These are phyloP conservation scores for Amphibalanus amphitrite DNA, from an alignment of 1,140 invertebrate genomes.

Conservation along the genomic window DNA sequence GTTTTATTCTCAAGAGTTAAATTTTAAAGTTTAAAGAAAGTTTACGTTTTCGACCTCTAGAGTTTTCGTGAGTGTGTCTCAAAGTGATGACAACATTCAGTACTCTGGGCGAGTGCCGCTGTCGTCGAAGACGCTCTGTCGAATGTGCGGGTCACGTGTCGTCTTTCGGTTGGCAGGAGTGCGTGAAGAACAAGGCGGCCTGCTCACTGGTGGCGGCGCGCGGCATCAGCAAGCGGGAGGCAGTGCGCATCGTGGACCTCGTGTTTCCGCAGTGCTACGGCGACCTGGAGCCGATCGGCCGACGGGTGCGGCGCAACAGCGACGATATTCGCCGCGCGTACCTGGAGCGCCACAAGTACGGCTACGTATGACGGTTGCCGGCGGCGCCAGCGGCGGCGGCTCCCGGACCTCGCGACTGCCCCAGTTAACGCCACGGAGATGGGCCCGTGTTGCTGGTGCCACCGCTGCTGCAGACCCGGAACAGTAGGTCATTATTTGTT, in stretches of 20 bases:
- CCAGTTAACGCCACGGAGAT: too few species aligned
- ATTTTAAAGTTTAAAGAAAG: too few species aligned
- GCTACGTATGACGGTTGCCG: slow-evolving; percentile 41
- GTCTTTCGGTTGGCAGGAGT: slow-evolving; percentile 40
- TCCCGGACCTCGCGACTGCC: too few species aligned
- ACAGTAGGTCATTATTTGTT: too few species aligned
- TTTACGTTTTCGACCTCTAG: background rate
- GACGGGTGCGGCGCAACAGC: slow-evolving; percentile 57
- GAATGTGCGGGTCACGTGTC: background rate
- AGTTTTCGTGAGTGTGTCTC: background rate
- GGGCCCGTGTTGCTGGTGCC: too few species aligned
- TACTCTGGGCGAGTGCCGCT: background rate
- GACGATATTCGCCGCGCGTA: slow-evolving; percentile 56
- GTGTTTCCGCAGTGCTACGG: slow-evolving; percentile 84
- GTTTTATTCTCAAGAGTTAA: too few species aligned
- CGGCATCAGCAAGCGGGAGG: slow-evolving; percentile 50
- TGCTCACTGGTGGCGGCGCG: slow-evolving; percentile 63
- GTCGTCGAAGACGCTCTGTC: background rate
- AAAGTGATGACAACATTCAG: background rate
- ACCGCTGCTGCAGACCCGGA: too few species aligned
- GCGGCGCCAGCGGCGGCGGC: too few species aligned
- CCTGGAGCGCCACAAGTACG: slow-evolving; percentile 54
- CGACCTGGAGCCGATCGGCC: slow-evolving; percentile 81
- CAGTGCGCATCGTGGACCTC: slow-evolving; percentile 54
- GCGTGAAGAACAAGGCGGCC: slow-evolving; percentile 74